Evolutionary conservation across 1,140 invertebrate species (phyloP), one percentile per base, ranked within the genome.

Genomic region (Neodiprion lecontei): DNA sequence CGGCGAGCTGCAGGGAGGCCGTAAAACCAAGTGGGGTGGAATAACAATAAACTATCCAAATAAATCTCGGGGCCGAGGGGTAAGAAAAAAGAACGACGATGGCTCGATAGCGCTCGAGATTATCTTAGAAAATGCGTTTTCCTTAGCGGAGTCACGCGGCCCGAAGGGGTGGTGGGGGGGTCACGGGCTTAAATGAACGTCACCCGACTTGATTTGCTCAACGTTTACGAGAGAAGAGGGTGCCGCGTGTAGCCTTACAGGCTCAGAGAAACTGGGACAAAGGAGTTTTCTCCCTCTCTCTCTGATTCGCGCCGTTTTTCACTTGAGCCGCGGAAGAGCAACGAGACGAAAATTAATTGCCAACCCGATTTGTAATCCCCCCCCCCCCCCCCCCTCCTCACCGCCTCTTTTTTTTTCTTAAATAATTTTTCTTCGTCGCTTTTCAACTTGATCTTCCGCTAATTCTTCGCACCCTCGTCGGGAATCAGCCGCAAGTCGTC

Each of bases 21-120:
- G 84, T 87, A 87, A 86, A 87, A 86, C 82, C 81, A 86, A 87
- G 84, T 84, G 81, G 82, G 79, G 81, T 81, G 79, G 84, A 85
- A 87, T 87, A 87, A 87, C 85, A 87, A 85, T 87, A 85, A 87
- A 85, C 84, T 85, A 87, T 85, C 83, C 84, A 75, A 79, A 86
- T 87, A 86, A 87, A 86, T 86, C 84, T 83, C 53, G 53, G n/a
- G 53, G 11, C 74, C 68, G 78, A 80, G 79, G 80, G 82, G 83
- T 61, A 17, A 61, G 53, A 61, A 80, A 76, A 21, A 69, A 67
- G 79, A 79, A 78, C 75, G 74, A 76, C 77, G 53, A 61, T 61
- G 53, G 53, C 81, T 76, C 80, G 84, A 86, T 87, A 86, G 82
- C 82, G 75, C 78, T 82, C 84, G n/a, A 61, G 84, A 85, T 86